Evolutionary conservation across 1,140 invertebrate species (phyloP), one percentile per base, ranked within the genome.

Genomic region (Bombus superbus): DNA sequence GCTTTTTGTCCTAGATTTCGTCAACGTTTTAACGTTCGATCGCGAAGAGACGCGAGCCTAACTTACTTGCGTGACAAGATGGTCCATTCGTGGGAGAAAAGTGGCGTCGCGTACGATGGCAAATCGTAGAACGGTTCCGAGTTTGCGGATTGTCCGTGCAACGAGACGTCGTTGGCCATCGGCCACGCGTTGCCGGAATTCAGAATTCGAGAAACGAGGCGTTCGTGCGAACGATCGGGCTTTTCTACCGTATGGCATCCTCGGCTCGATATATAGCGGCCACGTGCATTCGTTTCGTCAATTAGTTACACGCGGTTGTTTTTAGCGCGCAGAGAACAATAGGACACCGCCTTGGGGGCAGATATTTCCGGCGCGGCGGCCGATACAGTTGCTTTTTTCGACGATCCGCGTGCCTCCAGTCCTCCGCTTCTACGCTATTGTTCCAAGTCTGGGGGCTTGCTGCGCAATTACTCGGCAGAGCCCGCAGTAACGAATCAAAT

Each of bases 401-500:
- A 79, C 68, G 40, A 59, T n/a, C 40, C 35, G 38, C 38, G 25
- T 15, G 44, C 38, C 44, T 68, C 76, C 38, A 76, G 64, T 11
- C 42, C 42, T 35, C 35, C 15, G 62, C 42, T 47, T 68, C 64
- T 35, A 53, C 62, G 22, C 40, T 53, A 80, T 85, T 85, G 83
- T 85, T 80, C 68, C 83, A 5, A 84, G 68, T 69, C 69, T 53
- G n/a, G 53, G 66, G 47, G 53, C 66, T 72, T 62, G 76, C 76
- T 38, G 76, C 66, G 83, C 83, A 80, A 85, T 85, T 80, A 85
- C 76, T 73, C 68, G 42, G 40, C 76, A 40, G 44, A 76, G 68
- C 32, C 82, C 44, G 68, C 77, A 57, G 42, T 74, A 62, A 88
- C 69, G 68, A 83, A 82, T 86, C 72, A 62, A 86, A 74, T 88